Evolutionary conservation across 1,140 invertebrate genomes (phyloP), one percentile per base, ranked within the genome.

Genomic region (Drosophila suzukii): DNA sequence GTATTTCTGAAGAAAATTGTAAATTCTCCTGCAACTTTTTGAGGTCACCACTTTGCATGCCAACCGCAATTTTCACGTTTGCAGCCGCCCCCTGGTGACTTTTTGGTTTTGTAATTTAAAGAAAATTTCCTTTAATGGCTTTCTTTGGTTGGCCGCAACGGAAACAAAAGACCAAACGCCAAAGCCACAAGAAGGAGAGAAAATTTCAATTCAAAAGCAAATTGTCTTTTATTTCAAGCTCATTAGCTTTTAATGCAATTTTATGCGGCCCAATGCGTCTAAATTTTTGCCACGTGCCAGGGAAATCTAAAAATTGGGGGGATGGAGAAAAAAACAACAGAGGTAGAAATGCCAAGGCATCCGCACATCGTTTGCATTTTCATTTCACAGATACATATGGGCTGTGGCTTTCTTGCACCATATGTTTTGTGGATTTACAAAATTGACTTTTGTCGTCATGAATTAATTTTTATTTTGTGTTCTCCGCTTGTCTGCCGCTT

Each of bases 171-270:
- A 49, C 43, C 34, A 54, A 57, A 41, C 8, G 24, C 46, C 43
- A 79, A 79, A 17, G 38, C 32, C 47, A 17, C 46, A 57, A 73
- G 20, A 66, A 71, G 50, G 54, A 57, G 66, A 70, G 66, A 66
- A 60, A 61, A 56, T 54, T 77, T 79, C 71, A 82, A 83, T 86
- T 88, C 83, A 72, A 88, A 82, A 68, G 58, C 51, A 79, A 86
- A 86, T 88, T 88, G 83, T 86, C 83, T 79, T 86, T 89, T 89
- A 86, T 86, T 86, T 86, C 83, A 73, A 88, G 83, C 83, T 86
- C 83, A 86, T 86, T 86, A 86, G 83, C 71, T 83, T 86, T 86
- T 86, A 86, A 86, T 86, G 83, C 84, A 86, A 86, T 86, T 86
- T 86, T 86, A 83, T 89, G 83, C 83, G 84, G 79, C 75, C 81